phyloP scores from a whole-genome alignment of 1,140 invertebrate genomes.

The Gonioctena quinquepunctata region DNA sequence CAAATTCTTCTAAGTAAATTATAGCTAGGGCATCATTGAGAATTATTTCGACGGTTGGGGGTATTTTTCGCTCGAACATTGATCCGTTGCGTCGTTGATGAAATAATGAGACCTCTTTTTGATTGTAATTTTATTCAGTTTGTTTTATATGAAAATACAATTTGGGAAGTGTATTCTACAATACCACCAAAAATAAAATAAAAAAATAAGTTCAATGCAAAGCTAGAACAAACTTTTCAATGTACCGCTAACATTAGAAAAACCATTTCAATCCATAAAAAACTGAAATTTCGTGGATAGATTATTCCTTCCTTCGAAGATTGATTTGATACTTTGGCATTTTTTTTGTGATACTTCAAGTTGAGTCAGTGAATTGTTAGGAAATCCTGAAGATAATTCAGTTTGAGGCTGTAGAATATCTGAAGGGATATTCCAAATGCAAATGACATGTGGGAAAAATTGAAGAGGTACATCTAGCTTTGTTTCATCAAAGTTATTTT shows the following conservation, averaged over 20 bases:
- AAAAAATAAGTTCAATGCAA: constrained; percentile 13
- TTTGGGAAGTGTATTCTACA: not conserved
- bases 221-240: constrained; percentile 8
- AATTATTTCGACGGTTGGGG: too few relatives aligned
- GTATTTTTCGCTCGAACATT: not conserved
- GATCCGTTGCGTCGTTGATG: not conserved
- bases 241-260: not conserved
- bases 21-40: too few relatives aligned
- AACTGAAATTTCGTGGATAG: not conserved
- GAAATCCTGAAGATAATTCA: too few relatives aligned
- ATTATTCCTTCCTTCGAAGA: too few relatives aligned
- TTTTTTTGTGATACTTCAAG: too few relatives aligned
- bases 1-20: too few relatives aligned
- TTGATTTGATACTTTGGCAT: too few relatives aligned
- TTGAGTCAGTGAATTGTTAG: too few relatives aligned
- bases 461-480: constrained; percentile 1
- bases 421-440: too few relatives aligned
- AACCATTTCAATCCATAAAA: not conserved
- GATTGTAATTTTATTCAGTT: constrained; percentile 11
- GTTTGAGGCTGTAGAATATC: too few relatives aligned
- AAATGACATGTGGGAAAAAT: too few relatives aligned
- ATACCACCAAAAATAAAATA: not conserved
- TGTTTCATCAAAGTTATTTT: constrained; percentile 12
- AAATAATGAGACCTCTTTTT: too few relatives aligned
- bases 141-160: constrained; percentile 1